Evolutionary conservation across 37 sponge, comb jelly and placozoan species (phyloP).

Genomic region (Tethya wilhelma): DNA sequence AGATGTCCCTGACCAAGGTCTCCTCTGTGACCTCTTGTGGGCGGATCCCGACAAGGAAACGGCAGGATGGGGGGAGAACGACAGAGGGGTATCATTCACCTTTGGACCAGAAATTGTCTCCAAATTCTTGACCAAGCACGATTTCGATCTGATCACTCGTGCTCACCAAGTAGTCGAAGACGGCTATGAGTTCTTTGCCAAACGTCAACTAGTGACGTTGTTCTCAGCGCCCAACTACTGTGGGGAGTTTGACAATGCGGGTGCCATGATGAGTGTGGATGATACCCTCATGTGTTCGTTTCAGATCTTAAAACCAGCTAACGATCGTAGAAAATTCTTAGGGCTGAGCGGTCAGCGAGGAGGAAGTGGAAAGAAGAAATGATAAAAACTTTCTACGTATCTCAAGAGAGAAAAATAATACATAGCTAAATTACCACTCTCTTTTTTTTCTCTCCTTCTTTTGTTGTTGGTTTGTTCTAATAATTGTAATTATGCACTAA

Average conservation of each 20-base stretch:
- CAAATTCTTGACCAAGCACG: slow-evolving; percentile 95
- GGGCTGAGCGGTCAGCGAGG: background rate
- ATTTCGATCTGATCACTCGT: slow-evolving; percentile 95
- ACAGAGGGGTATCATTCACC: slow-evolving; percentile 98
- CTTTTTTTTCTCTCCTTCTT: no score
- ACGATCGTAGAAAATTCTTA: slow-evolving; percentile 53
- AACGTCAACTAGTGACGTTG: slow-evolving; percentile 92
- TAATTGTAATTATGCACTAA: no score
- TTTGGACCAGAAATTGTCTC: slow-evolving; percentile 98
- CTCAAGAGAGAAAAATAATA: background rate
- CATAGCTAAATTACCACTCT: background rate
- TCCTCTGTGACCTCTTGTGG: slow-evolving; percentile 99
- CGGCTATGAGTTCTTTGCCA: slow-evolving; percentile 98
- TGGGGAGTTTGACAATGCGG: slow-evolving; percentile 98
- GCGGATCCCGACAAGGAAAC: slow-evolving; percentile 99
- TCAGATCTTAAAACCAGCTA: slow-evolving; percentile 88
- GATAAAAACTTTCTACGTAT: background rate
- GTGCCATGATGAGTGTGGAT: slow-evolving; percentile 98
- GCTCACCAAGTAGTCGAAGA: slow-evolving; percentile 99
- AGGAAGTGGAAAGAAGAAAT: background rate
- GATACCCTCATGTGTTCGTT: slow-evolving; percentile 97
- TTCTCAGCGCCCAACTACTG: slow-evolving; percentile 98
- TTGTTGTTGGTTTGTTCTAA: no score
- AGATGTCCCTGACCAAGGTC: slow-evolving; percentile 98
- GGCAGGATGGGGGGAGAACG: slow-evolving; percentile 98